These are phyloP conservation scores for Platyrinchus mystaceus DNA, from an alignment of 2,797 vertebrate species.

Conservation along the genomic window DNA sequence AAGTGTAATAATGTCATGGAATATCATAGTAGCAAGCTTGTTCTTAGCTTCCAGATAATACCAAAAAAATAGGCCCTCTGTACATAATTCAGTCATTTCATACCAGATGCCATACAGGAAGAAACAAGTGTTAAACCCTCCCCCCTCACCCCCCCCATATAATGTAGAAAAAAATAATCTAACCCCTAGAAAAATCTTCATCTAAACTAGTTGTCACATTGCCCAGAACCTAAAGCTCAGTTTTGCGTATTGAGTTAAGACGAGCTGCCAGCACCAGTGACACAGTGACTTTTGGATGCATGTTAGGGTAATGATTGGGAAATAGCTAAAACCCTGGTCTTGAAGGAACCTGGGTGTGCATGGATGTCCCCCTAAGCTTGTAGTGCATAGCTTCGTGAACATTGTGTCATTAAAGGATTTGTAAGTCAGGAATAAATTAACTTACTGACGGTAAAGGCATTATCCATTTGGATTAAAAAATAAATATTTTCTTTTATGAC, in stretches of 20 bases:
- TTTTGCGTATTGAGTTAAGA: neutral
- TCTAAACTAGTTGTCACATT: neutral
- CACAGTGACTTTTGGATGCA: neutral
- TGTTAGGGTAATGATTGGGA: neutral
- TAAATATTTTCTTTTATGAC: neutral
- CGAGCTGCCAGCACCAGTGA: neutral
- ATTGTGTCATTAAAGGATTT: neutral
- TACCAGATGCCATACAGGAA: neutral
- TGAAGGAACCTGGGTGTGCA: neutral
- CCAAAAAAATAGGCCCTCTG: neutral
- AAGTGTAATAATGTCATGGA: neutral
- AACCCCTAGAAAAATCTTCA: neutral
- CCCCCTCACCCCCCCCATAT: fast-evolving
- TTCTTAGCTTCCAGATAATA: neutral
- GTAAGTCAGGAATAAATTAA: neutral
- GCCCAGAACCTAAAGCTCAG: neutral
- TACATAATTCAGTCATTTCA: neutral
- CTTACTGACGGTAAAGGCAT: neutral
- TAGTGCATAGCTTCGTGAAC: neutral
- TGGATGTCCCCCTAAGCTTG: neutral
- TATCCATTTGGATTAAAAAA: neutral
- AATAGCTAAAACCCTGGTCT: neutral
- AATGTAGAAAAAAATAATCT: neutral
- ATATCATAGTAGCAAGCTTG: neutral
- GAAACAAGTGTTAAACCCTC: neutral